These are phyloP conservation scores for Ephialtes manifestator DNA, from an alignment of 2,888 invertebrate species.

Conservation along the genomic window DNA sequence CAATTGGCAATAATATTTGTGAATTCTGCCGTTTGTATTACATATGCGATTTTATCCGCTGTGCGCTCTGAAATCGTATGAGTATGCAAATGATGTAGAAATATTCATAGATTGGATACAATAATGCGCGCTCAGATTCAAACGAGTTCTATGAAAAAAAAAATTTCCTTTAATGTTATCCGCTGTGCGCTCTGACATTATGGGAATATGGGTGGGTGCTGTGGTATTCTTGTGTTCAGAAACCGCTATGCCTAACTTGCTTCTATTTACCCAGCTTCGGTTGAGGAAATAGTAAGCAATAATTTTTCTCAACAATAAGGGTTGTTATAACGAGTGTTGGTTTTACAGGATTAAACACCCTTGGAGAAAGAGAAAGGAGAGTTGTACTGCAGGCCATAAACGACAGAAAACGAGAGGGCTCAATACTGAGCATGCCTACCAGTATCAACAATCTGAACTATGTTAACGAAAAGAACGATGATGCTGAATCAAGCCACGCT, in stretches of 20 bases:
- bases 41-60: constrained; percentile 45
- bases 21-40: constrained; percentile 29
- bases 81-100: constrained; percentile 15
- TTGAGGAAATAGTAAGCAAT: constrained; percentile 49
- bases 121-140: no score
- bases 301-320: constrained; percentile 47
- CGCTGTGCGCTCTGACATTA: constrained; percentile 32
- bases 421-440: no score
- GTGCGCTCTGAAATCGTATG: constrained; percentile 30
- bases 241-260: no score
- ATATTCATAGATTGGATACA: constrained; percentile 12
- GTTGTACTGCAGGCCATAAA: no score
- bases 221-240: constrained; percentile 57
- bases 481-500: constrained; percentile 1
- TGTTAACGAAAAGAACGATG: constrained; percentile 41
- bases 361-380: no score
- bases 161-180: no score
- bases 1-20: no score
- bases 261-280: constrained; percentile 46
- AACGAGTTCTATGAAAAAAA: no score
- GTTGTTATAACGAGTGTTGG: constrained; percentile 50
- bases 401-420: no score
- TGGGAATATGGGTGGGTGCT: constrained; percentile 37
- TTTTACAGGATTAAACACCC: constrained; percentile 56
- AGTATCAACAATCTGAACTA: no score